Evolutionary conservation across 2,113 vertebrate genomes (phyloP), one percentile per base, ranked within the genome.

Genomic region (Hippocampus mohnikei): DNA sequence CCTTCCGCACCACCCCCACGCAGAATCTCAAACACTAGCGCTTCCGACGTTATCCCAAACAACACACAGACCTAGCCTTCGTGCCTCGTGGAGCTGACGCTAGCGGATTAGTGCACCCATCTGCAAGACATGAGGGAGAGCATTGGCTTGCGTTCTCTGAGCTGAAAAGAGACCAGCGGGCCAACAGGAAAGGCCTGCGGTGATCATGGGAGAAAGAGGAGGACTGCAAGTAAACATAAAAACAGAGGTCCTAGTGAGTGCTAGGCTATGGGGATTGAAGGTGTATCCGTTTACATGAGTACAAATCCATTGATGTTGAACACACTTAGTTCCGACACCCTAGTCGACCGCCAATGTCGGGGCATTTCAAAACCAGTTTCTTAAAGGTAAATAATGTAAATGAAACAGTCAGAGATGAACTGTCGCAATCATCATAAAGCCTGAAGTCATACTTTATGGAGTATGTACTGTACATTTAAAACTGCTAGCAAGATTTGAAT

Each of bases 61-160:
- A 73, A 75, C 80, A 81, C 78, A 50, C 66, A 20, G 74, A 63
- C 78, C 75, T 73, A 71, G 83, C 65, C 78, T 89, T 90, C 79
- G 82, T 59, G 84, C 82, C 76, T 89, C 86, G 79, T 58, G 7
- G 84, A 81, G 75, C 81, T 84, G 82, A 87, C 80, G 73, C 77
- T 82, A 72, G 82, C 63, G 75, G 86, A 88, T 92, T 90, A 88
- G 81, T 64, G 82, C 69, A 74, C 77, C 87, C 87, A 85, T 85
- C 86, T 89, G 80, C 75, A 84, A 80, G 80, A 78, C 84, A 72
- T 37, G 80, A 81, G 80, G 76, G 5, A 81, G 73, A 72, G 75
- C 61, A 53, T 72, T 79, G 85, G 86, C 79, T 75, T 77, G 79
- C 77, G 46, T 72, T 69, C 50, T 82, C 46, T 62, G 72, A 83